Percentiles rank a stretch among this genome's conserved stretches.
phyloP scores from a whole-genome alignment of 1,140 invertebrate species.

The Anastrepha ludens region DNA sequence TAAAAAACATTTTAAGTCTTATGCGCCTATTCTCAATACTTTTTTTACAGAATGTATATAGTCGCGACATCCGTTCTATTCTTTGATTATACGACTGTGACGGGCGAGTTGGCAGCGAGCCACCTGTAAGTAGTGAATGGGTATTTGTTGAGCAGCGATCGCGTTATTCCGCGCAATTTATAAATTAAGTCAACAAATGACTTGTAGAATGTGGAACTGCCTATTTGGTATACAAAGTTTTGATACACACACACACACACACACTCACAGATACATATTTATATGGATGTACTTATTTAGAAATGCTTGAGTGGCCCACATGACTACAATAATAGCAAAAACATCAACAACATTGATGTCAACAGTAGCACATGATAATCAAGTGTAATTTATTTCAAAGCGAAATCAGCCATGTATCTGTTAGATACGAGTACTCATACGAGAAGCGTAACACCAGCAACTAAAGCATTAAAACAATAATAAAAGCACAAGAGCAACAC shows the following conservation, averaged over 20 bases:
- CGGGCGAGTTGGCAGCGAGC: background rate
- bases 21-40: too few relatives aligned
- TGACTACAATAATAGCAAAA: slow-evolving; percentile 47
- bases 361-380: slow-evolving; percentile 68
- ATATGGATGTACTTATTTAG: background rate
- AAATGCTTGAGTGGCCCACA: background rate
- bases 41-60: background rate
- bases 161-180: slow-evolving; percentile 16
- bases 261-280: background rate
- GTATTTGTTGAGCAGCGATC: background rate
- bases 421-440: slow-evolving; percentile 53
- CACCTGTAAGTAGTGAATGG: slow-evolving; percentile 1
- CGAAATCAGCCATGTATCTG: slow-evolving; percentile 60
- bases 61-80: slow-evolving; percentile 12
- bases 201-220: slow-evolving; percentile 67
- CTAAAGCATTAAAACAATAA: slow-evolving; percentile 32
- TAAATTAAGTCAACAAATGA: slow-evolving; percentile 74
- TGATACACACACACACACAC: background rate
- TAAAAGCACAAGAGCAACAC: background rate
- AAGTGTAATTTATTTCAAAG: slow-evolving; percentile 74
- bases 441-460: background rate
- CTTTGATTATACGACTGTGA: slow-evolving; percentile 17
- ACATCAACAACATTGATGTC: slow-evolving; percentile 35
- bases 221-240: background rate
- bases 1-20: too few relatives aligned